phyloP scores from a whole-genome alignment of 2,888 invertebrate species.

The Calliopum simillimum region DNA sequence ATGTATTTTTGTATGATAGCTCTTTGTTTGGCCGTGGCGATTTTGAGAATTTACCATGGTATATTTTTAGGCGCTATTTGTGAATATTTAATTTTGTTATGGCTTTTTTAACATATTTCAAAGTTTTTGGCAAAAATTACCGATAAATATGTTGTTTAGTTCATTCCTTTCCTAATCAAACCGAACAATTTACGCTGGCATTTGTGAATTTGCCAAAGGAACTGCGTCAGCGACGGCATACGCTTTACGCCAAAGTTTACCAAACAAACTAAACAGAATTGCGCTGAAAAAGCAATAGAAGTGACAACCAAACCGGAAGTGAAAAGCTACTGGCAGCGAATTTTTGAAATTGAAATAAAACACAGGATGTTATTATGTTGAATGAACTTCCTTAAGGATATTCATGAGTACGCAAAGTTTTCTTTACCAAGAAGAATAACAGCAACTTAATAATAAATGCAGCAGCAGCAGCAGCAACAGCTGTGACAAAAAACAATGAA shows the following conservation, averaged over 20 bases:
- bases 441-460: constrained; percentile 20
- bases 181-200: too few relatives aligned
- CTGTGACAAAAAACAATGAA: background rate
- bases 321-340: background rate
- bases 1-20: too few relatives aligned
- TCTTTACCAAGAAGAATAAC: constrained; percentile 4
- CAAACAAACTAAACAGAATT: background rate
- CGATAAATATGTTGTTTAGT: too few relatives aligned
- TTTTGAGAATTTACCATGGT: too few relatives aligned
- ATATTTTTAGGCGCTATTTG: too few relatives aligned
- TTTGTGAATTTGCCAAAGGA: background rate
- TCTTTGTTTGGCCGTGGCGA: too few relatives aligned
- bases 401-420: constrained; percentile 5
- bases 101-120: too few relatives aligned
- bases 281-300: constrained; percentile 11
- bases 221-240: background rate
- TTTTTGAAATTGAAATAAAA: constrained; percentile 32
- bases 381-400: constrained; percentile 49
- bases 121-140: too few relatives aligned
- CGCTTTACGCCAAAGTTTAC: background rate
- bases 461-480: constrained; percentile 13
- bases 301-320: background rate
- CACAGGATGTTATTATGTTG: constrained; percentile 51
- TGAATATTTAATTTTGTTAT: too few relatives aligned
- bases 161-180: too few relatives aligned